phyloP scores from a whole-genome alignment of 2,797 vertebrate genomes.

The Chloroceryle inda region DNA sequence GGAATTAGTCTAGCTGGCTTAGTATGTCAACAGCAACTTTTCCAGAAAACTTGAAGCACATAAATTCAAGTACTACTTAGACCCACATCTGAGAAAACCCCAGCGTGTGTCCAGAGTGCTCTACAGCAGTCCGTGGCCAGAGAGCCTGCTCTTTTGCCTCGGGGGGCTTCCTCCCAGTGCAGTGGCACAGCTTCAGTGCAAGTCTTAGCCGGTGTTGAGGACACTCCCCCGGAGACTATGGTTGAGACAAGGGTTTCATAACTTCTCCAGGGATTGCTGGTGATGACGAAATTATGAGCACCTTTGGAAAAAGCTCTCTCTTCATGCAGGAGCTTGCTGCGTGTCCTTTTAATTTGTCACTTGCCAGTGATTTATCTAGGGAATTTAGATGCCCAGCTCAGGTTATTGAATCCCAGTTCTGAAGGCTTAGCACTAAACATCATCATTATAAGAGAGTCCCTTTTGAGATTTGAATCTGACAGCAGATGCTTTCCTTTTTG shows the following conservation, averaged over 20 bases:
- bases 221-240: not conserved
- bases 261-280: not conserved
- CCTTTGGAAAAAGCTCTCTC: not conserved
- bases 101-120: accelerated
- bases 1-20: not conserved
- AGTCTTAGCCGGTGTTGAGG: not conserved
- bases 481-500: constrained; percentile 27
- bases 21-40: not conserved
- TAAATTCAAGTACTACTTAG: not conserved
- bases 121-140: accelerated
- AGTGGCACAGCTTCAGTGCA: not conserved
- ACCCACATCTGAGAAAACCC: accelerated
- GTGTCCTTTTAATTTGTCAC: not conserved
- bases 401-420: not conserved
- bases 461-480: constrained; percentile 36
- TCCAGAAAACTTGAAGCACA: not conserved
- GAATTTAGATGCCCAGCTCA: not conserved
- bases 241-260: not conserved
- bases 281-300: not conserved
- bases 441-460: not conserved
- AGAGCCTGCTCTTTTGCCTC: not conserved
- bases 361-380: not conserved
- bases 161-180: accelerated
- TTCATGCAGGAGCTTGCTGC: not conserved
- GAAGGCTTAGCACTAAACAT: not conserved